Base-by-base conservation (phyloP, 2,113 vertebrate genomes). In the Heterotilapia buettikoferi region DNA sequence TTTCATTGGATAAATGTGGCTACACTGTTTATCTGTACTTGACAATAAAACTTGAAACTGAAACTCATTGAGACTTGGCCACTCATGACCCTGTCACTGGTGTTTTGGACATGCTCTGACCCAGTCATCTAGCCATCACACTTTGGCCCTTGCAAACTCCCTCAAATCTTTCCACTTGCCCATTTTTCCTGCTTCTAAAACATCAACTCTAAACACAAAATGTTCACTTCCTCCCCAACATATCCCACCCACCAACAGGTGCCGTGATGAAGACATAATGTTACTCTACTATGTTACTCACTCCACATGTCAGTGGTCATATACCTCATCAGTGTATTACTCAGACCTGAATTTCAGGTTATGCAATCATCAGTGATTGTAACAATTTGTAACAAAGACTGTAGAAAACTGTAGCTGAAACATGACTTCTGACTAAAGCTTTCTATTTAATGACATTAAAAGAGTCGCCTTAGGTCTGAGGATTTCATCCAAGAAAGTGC, bases 401-500 rank as follows among this genome's bases (percentile, higher is more conserved):
- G 52, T 59, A 50, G 29, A 88, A 79, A 78, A 57, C 54, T 5
- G 31, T 5, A 56, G 54, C 56, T 9, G 38, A 61, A 79, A 83
- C 83, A 66, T 36, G 82, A 76, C 54, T 29, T 90, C 38, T 18
- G n/a, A n/a, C 47, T 82, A 82, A 85, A 38, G 53, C 56, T 61
- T 4, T 88, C 53, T 26, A 63, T 85, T 90, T 80, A 24, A 38
- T 89, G 85, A 92, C 88, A 92, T 88, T 79, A 90, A 85, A 73
- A 80, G 40, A 83, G 57, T 40, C 3, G 53, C 85, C 89, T 5
- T 12, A 14, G 78, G 78, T 84, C 52, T 84, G 85, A 82, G 78
- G 36, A 16, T 14, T 40, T 78, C 43, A 59, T 78, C 88, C 86
- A 68, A 80, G 61, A 2, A 24, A 66, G 31, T 47, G 1, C 2